Evolutionary conservation across 2,113 vertebrate species (phyloP), one percentile per base, ranked within the genome.

Genomic region (Solenodon paradoxus): DNA sequence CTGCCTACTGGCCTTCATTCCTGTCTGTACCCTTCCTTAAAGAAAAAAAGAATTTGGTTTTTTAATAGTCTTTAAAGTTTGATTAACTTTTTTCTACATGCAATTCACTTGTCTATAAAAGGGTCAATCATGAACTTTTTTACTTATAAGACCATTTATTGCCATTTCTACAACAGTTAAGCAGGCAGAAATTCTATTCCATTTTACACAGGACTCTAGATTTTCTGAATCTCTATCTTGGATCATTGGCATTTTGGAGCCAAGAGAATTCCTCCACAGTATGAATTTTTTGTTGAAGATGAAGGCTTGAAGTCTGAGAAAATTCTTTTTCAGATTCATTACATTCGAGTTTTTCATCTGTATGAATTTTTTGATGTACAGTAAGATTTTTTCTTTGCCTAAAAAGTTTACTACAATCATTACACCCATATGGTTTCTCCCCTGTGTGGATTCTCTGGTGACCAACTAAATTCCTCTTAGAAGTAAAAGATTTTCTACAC

Each of bases 391-490:
- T 97, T 47, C 96, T 90, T 83, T 95, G 94, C 77, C 96, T 95
- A 68, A 97, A 97, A 72, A 94, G 94, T 82, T 97, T 97, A 87
- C 45, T 95, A 64, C 96, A 95, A 61, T 97, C 94, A 85, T 94
- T 97, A 92, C 94, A 96, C 28, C 88, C 96, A 82, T 90, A 97
- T 24, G 92, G 95, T 51, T 97, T 96, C 49, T 97, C 92, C 24
- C 97, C 93, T 66, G 94, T 96, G 78, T 97, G 95, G 38, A 97
- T 97, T 90, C 95, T 97, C 82, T 97, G 95, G 78, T 97, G 94
- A 35, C 93, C 97, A 85, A 88, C 40, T 77, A 97, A 79, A 85
- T 97, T 97, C 78, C 96, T 97, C 72, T 97, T 97, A 55, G 92
- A 97, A 84, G 95, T 97, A 82, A 97, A 97, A 51, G 96, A 95